phyloP scores from a whole-genome alignment of 2,113 vertebrate genomes.

The Coryphaenoides rupestris region DNA sequence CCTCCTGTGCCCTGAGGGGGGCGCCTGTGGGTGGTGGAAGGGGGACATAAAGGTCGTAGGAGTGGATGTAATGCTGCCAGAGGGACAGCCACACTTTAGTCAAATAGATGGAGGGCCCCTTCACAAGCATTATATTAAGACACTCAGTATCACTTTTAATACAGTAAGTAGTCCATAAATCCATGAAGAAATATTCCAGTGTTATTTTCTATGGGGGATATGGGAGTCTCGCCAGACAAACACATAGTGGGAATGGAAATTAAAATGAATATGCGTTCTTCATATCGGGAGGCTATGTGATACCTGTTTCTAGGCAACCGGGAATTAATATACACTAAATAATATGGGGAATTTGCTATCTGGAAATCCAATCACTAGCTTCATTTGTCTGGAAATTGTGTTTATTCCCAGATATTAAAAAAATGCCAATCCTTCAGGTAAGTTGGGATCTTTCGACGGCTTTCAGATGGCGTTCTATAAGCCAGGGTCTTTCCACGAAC shows the following conservation, averaged over 20 bases:
- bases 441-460: too few species aligned
- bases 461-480: slow-evolving; percentile 39
- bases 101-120: slow-evolving; percentile 63
- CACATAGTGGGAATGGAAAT: slow-evolving; percentile 44
- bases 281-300: slow-evolving; percentile 33
- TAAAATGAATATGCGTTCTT: slow-evolving; percentile 51
- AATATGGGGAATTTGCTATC: slow-evolving; percentile 64
- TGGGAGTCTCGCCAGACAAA: slow-evolving; percentile 65
- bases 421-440: slow-evolving; percentile 33
- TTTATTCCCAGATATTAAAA: slow-evolving; percentile 53
- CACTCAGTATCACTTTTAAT: too few species aligned
- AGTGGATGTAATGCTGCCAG: slow-evolving; percentile 47
- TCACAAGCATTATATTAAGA: slow-evolving; percentile 61
- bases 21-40: slow-evolving; percentile 60
- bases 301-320: slow-evolving; percentile 72
- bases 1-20: slow-evolving; percentile 64
- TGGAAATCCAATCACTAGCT: slow-evolving; percentile 54
- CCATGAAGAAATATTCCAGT: slow-evolving; percentile 64
- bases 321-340: slow-evolving; percentile 73
- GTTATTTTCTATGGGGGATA: slow-evolving; percentile 59
- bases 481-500: slow-evolving; percentile 12
- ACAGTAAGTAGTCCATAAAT: slow-evolving; percentile 33
- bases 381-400: slow-evolving; percentile 56
- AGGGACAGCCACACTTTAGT: slow-evolving; percentile 68
- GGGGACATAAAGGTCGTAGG: slow-evolving; percentile 42